Evolutionary conservation across 1,140 invertebrate genomes (phyloP).

Genomic region (Drosophila erecta): DNA sequence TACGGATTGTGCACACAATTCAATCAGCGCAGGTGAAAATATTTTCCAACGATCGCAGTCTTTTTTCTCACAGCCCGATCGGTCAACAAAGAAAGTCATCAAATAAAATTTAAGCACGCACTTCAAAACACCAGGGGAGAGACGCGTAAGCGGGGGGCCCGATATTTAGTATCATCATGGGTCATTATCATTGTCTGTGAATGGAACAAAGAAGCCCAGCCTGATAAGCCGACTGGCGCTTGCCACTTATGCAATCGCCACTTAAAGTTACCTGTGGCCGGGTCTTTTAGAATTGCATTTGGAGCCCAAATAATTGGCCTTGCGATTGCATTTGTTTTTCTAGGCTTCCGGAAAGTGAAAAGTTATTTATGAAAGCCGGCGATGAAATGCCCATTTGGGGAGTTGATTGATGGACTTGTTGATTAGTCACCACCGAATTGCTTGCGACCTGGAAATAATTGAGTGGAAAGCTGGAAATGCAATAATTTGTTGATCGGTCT

Average conservation of each 20-base stretch:
- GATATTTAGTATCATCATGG: conserved; percentile 62
- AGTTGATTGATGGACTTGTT: conserved; percentile 48
- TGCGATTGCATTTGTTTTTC: conserved; percentile 42
- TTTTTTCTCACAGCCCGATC: conserved; percentile 50
- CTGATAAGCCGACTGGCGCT: conserved; percentile 54
- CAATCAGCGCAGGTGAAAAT: conserved; percentile 67
- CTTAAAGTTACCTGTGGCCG: conserved; percentile 24
- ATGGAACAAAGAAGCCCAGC: conserved; percentile 30
- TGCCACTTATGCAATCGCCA: conserved; percentile 59
- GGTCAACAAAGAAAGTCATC: conserved; percentile 69
- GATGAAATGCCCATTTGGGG: conserved; percentile 49
- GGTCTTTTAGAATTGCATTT: conserved; percentile 55
- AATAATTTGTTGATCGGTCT: conserved; percentile 65
- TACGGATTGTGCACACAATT: conserved; percentile 33
- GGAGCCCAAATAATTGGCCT: conserved; percentile 54
- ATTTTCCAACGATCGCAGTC: conserved; percentile 41
- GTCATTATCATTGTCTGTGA: conserved; percentile 58
- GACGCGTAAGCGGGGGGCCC: conserved; percentile 37
- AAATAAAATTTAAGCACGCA: conserved; percentile 61
- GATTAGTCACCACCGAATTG: conserved; percentile 55
- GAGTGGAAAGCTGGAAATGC: conserved; percentile 69
- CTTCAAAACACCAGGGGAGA: conserved; percentile 51
- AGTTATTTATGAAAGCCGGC: conserved; percentile 65
- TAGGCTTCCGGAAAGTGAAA: conserved; percentile 64
- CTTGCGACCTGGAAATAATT: conserved; percentile 45